Base-by-base conservation (phyloP, 1,140 invertebrate species). In the Calephelis virginiensis region DNA sequence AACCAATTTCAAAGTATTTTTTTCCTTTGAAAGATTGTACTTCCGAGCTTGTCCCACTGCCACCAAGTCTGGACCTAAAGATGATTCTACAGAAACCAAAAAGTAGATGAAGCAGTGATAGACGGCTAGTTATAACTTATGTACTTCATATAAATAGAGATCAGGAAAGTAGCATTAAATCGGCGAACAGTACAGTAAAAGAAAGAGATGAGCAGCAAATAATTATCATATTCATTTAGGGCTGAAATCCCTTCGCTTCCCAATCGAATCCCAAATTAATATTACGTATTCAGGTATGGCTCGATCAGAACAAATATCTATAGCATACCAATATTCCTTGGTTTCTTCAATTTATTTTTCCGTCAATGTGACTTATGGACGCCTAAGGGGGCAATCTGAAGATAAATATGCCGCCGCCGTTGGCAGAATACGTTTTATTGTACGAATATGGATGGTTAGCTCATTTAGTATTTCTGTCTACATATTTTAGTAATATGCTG, bases 331-430 rank as follows among this genome's bases (percentile, higher is more conserved):
- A 68, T 68, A 68, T 61, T 40, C 62, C 62, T 43, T 50, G 63
- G 49, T 56, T 14, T 8, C 28, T 12, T 48, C 56, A 61, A 69
- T 69, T 69, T 69, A 69, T 69, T 64, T 48, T 59, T 69, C 64
- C 64, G 67, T 69, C 71, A 61, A 69, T 72, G 61, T 72, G 71
- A 72, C 71, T 72, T 72, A 72, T 72, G 71, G 64, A 37, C 47
- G 69, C 66, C 63, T 59, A 64, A 71, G 63, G 63, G 69, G 66
- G 56, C 63, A 71, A 69, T 69, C 64, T 66, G 60, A 63, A 65
- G 63, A 69, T 69, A 69, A 69, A 65, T 66, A 65, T 66, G 68
- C 68, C 68, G 37, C 67, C 67, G 67, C 46, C 63, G 37, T 40
- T 40, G 48, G 63, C 63, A 64, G 37, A 64, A 53, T 64, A 64